Evolutionary conservation across 2,797 vertebrate genomes (phyloP).

Genomic region (Synanceia verrucosa): DNA sequence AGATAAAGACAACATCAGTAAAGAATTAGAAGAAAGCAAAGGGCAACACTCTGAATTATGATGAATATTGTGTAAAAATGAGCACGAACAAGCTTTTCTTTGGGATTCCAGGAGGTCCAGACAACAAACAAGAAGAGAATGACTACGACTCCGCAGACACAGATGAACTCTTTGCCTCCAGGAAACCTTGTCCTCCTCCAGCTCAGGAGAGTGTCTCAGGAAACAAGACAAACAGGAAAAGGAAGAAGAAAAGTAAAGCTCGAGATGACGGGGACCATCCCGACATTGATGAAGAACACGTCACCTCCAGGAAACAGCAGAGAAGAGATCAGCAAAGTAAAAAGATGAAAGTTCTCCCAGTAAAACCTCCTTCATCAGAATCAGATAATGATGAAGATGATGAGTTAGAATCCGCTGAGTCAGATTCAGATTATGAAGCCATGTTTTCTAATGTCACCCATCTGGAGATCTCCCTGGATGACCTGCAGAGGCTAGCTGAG

Average conservation of each 20-base stretch:
- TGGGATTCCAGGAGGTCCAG: conserved; percentile 27
- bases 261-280: conserved; percentile 79
- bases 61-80: background rate
- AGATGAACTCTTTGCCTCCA: conserved; percentile 88
- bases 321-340: conserved; percentile 16
- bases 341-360: background rate
- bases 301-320: conserved; percentile 67
- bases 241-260: conserved; percentile 18
- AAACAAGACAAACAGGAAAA: conserved; percentile 11
- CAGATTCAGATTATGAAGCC: conserved; percentile 82
- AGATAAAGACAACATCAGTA: background rate
- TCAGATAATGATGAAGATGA: conserved; percentile 21
- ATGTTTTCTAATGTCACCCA: conserved; percentile 85
- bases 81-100: background rate
- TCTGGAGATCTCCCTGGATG: conserved; percentile 85
- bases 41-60: background rate
- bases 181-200: conserved; percentile 51
- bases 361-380: conserved; percentile 12
- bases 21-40: too few relatives aligned
- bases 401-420: conserved; percentile 35
- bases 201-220: background rate
- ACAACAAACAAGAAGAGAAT: conserved; percentile 53
- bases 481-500: conserved; percentile 83
- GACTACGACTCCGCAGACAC: conserved; percentile 90
- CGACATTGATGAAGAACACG: conserved; percentile 85